Evolutionary conservation across 2,888 invertebrate genomes (phyloP).

Genomic region (Pterostichus madidus): DNA sequence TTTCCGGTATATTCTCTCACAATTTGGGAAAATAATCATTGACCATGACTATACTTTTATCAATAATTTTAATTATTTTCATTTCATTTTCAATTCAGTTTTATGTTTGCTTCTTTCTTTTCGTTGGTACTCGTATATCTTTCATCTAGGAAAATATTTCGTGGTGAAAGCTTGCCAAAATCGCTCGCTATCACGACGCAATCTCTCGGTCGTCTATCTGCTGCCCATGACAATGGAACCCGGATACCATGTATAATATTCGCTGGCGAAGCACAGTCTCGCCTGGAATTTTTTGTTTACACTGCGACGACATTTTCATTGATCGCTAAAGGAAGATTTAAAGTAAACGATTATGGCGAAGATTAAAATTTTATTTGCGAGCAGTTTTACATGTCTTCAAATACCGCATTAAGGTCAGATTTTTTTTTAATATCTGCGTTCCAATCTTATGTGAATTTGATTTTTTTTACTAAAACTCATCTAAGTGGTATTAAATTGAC

Average conservation of each 20-base stretch:
- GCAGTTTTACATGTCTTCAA: slow-evolving; percentile 25
- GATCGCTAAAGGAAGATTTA: slow-evolving; percentile 40
- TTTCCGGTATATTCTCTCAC: too few species aligned
- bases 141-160: slow-evolving; percentile 29
- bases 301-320: slow-evolving; percentile 18
- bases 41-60: neutral
- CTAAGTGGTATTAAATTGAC: too few species aligned
- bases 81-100: neutral
- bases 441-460: neutral
- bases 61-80: slow-evolving; percentile 13
- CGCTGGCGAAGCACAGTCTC: slow-evolving; percentile 29
- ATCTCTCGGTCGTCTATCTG: slow-evolving; percentile 24
- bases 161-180: slow-evolving; percentile 29
- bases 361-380: slow-evolving; percentile 49
- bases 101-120: neutral
- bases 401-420: neutral
- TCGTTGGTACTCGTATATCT: slow-evolving; percentile 11
- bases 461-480: too few species aligned
- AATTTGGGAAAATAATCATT: neutral
- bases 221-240: slow-evolving; percentile 34
- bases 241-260: slow-evolving; percentile 39
- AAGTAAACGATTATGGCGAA: slow-evolving; percentile 40
- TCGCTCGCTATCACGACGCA: neutral
- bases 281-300: slow-evolving; percentile 41
- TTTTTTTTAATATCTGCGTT: neutral